Evolutionary conservation across 2,888 invertebrate genomes (phyloP), one percentile per base, ranked within the genome.

Genomic region (Nebria salina): DNA sequence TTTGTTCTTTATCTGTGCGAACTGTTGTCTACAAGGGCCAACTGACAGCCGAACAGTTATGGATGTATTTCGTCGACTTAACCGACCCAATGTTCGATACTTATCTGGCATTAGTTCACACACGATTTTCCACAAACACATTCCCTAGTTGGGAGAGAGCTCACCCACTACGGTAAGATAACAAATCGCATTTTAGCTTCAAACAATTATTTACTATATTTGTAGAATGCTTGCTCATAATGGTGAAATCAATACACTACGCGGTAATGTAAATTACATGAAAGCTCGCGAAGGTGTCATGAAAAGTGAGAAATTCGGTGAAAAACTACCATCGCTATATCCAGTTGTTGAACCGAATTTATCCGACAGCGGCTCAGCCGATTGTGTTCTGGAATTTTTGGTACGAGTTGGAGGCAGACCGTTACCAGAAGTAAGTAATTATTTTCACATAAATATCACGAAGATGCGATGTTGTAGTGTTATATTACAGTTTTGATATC

Each of bases 121-220:
- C 98, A 66, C 93, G 99, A 84, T 99, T 99, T 91, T 99, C 99
- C 13, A 99, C 99, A 84, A 99, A 99, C 90, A 99, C 99, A 41
- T 99, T 99, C 88, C 99, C 99, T 74, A 98, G 97, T 87, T 99
- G 99, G 99, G 98, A 99, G 89, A 92, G 99, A 86, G 99, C 99
- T 20, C 99, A 99, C 91, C 99, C 99, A 13, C 91, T 98, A 86
- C 94, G 98, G 96, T 96, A 88, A 87, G 87, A 83, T 15, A 34
- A 74, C 4, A 43, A 64, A 34, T 4, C 5, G 4, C 2, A 34
- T 34, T 34, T 34, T 34, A 2, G 4, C 34, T 34, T 34, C 34
- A 34, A 34, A 34, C 34, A 34, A 34, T 34, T 34, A 34, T 34
- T 34, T 43, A 72, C 68, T 72, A 54, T 15, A 15, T 75, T 66